phyloP scores from a whole-genome alignment of 2,113 vertebrate genomes.

The Etheostoma cragini region DNA sequence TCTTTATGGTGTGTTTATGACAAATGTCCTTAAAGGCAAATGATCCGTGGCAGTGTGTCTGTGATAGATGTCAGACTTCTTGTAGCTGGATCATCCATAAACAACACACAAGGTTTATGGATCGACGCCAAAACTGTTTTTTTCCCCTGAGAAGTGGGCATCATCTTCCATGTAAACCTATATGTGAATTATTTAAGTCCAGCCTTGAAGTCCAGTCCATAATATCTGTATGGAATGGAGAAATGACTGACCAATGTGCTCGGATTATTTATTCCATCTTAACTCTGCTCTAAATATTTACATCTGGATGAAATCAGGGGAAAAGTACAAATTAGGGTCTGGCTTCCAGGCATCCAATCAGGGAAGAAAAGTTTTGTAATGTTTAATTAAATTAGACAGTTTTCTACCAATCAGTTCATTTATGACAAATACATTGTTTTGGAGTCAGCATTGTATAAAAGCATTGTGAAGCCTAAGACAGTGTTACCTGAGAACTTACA shows the following conservation, averaged over 20 bases:
- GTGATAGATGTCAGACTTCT: slow-evolving; percentile 41
- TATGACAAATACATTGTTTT: not conserved
- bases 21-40: slow-evolving; percentile 1
- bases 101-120: slow-evolving; percentile 35
- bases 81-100: slow-evolving; percentile 22
- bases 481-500: slow-evolving; percentile 47
- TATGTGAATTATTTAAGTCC: slow-evolving; percentile 34
- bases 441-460: not conserved
- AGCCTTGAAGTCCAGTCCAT: slow-evolving; percentile 45
- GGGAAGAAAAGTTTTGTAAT: slow-evolving; percentile 29
- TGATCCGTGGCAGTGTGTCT: slow-evolving; percentile 28
- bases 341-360: slow-evolving; percentile 57
- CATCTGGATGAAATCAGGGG: slow-evolving; percentile 67
- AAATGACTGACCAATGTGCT: slow-evolving; percentile 35
- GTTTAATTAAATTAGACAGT: slow-evolving; percentile 9
- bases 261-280: slow-evolving; percentile 61
- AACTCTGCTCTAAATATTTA: slow-evolving; percentile 66
- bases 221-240: slow-evolving; percentile 17
- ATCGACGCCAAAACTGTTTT: not conserved
- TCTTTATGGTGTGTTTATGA: slow-evolving; percentile 54
- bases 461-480: slow-evolving; percentile 5
- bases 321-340: slow-evolving; percentile 27
- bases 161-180: slow-evolving; percentile 52
- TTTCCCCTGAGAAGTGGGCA: slow-evolving; percentile 28
- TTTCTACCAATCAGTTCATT: slow-evolving; percentile 23